A percentile compares a stretch with the other conserved stretches of the same genome.
phyloP scores from a whole-genome alignment of 2,113 vertebrate species.

The Siphamia tubifer region DNA sequence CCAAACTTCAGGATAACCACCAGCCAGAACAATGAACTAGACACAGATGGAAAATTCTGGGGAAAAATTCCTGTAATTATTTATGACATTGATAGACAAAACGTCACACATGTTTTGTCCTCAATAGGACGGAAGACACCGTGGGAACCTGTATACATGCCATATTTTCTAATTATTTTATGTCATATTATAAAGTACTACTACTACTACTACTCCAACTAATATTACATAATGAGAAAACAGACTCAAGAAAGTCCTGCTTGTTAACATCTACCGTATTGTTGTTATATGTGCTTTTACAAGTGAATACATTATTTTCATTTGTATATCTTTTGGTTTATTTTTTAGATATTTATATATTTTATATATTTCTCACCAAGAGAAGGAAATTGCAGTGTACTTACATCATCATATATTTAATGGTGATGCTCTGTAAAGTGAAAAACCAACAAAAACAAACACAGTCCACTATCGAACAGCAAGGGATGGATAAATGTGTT shows the following conservation, averaged over 20 bases:
- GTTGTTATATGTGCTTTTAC: background rate
- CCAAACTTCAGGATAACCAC: conserved; percentile 52
- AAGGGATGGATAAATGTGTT: too few species aligned
- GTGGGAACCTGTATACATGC: too few species aligned
- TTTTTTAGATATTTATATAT: background rate
- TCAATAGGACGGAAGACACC: too few species aligned
- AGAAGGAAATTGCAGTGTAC: background rate
- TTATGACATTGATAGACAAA: conserved; percentile 7
- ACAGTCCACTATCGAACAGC: too few species aligned
- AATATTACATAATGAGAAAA: background rate
- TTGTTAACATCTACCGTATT: background rate
- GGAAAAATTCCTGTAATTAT: conserved; percentile 4
- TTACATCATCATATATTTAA: background rate
- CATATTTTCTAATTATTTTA: too few species aligned
- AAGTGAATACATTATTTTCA: background rate
- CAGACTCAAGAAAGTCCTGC: background rate
- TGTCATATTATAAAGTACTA: too few species aligned
- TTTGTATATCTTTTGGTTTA: background rate
- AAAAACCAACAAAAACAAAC: too few species aligned
- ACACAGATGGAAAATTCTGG: conserved; percentile 29
- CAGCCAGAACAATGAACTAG: conserved; percentile 68
- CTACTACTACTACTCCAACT: too few species aligned
- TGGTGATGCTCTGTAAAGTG: background rate
- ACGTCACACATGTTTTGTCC: too few species aligned
- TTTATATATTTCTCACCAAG: too few species aligned